These are phyloP conservation scores for Nomada goodeniana DNA, from an alignment of 2,888 invertebrate genomes.

Conservation along the genomic window DNA sequence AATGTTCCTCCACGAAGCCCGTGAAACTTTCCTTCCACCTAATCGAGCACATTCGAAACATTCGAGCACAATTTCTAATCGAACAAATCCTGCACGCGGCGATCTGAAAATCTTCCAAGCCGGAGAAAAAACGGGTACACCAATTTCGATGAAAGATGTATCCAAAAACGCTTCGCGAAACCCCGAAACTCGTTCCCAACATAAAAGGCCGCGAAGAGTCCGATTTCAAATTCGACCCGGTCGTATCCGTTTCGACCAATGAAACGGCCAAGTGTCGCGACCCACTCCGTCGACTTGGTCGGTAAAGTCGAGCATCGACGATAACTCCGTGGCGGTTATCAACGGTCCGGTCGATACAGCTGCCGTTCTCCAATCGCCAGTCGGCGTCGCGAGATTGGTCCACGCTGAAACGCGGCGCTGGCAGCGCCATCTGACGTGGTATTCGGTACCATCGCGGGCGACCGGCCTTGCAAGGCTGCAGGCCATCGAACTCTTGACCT, in stretches of 20 bases:
- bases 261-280: constrained; percentile 29
- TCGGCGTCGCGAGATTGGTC: constrained; percentile 34
- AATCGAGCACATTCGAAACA: neutral
- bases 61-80: neutral
- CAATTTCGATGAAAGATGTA: too few species aligned
- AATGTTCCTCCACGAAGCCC: neutral
- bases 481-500: constrained; percentile 82
- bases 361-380: constrained; percentile 33
- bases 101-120: too few species aligned
- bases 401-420: constrained; percentile 19
- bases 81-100: too few species aligned
- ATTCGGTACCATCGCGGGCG: constrained; percentile 48
- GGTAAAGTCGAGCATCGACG: constrained; percentile 65
- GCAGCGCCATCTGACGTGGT: constrained; percentile 65
- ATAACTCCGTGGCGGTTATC: constrained; percentile 52
- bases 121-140: too few species aligned
- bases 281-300: constrained; percentile 42
- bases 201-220: neutral
- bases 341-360: constrained; percentile 69
- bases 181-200: neutral
- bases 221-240: neutral
- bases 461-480: constrained; percentile 83
- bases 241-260: neutral
- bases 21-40: too few species aligned
- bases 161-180: neutral